Evolutionary conservation across 2,113 vertebrate species (phyloP).

Genomic region (Vidua chalybeata): DNA sequence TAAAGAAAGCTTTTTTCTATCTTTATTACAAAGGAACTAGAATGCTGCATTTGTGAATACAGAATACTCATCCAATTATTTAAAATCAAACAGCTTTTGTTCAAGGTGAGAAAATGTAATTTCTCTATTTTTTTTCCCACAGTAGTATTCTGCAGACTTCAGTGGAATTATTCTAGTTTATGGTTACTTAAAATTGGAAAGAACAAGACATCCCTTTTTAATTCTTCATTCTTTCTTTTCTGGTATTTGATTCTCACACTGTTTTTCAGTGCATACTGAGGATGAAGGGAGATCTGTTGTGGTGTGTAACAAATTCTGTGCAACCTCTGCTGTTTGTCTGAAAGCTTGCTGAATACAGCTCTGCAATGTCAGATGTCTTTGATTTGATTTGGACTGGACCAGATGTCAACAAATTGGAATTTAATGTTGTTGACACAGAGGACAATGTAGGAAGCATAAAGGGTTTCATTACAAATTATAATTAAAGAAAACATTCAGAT

Average conservation of each 20-base stretch:
- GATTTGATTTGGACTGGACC: constrained; percentile 67
- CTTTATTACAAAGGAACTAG: neutral
- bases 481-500: constrained; percentile 62
- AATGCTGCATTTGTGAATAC: neutral
- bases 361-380: constrained; percentile 59
- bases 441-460: constrained; percentile 64
- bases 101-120: neutral
- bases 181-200: neutral
- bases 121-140: neutral
- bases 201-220: neutral
- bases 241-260: neutral
- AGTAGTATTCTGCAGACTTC: neutral
- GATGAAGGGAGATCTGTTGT: neutral
- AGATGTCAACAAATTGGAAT: constrained; percentile 70
- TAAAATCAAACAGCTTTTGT: neutral
- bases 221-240: neutral
- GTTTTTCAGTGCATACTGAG: neutral
- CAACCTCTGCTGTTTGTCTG: constrained; percentile 41
- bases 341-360: neutral
- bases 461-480: constrained; percentile 62
- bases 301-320: constrained; percentile 8
- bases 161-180: neutral
- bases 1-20: neutral
- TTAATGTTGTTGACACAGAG: constrained; percentile 66
- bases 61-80: neutral